Evolutionary conservation across 2,113 vertebrate species (phyloP), one percentile per base, ranked within the genome.

Genomic region (Antechinus flavipes): DNA sequence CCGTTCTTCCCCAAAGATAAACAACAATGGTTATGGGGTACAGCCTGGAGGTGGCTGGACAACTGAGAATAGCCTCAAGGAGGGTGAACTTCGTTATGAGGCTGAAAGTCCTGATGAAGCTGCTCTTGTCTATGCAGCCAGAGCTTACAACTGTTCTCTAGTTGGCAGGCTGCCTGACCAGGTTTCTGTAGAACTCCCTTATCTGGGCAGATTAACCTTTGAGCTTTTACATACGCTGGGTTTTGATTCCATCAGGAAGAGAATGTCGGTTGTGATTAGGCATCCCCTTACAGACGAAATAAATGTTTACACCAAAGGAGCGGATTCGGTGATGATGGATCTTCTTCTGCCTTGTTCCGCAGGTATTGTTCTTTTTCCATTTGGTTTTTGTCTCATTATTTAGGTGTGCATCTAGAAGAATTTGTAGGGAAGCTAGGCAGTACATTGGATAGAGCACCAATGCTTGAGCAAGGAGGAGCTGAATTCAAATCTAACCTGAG

Each of bases 191-290:
- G 99, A 99, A 96, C 98, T 99, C 98, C 99, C 99, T 16, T 99
- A 99, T 97, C 98, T 99, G 98, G 99, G 99, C 90, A 99, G 99
- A 91, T 98, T 99, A 96, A 99, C 95, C 97, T 99, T 99, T 16
- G 99, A 99, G 98, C 99, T 99, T 94, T 98, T 99, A 97, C 99
- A 99, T 98, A 99, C 99, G 0, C 98, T 99, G 96, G 99, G 99
- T 58, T 99, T 99, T 11, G 99, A 99, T 98, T 99, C 99, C 50
- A 92, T 99, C 95, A 99, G 99, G 96, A 99, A 99, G 96, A 99
- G 99, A 93, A 99, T 99, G 99, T 99, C 99, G 0, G 99, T 99
- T 97, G 99, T 99, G 95, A 99, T 99, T 46, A 98, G 99, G 10
- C 99, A 99, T 98, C 99, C 99, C 0, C 99, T 99, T 93, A 99